Evolutionary conservation across 2,113 vertebrate species (phyloP), one percentile per base, ranked within the genome.

Genomic region (Garra rufa): DNA sequence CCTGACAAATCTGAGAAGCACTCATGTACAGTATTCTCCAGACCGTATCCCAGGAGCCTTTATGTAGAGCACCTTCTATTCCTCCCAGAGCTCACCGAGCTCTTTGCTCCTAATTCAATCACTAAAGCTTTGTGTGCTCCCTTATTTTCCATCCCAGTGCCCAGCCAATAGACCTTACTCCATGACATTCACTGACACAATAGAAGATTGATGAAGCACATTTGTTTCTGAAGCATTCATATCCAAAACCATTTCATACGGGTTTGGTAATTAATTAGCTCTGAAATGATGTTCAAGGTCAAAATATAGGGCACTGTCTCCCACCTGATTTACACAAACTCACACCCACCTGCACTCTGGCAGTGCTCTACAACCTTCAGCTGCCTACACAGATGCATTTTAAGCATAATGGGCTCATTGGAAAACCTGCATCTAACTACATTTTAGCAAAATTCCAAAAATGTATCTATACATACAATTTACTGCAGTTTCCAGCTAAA

Each of bases 211-310:
- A 91, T 87, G 89, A 84, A 81, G 61, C 88, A 86, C 82, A 88
- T 92, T 75, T 86, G 73, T 88, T 85, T 88, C 85, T 89, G 88
- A 88, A 77, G 86, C 89, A 83, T 81, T 91, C 89, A 90, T 89
- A 92, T 86, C 88, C 89, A 93, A 93, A 92, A 92, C 91, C 88
- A 92, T 93, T 93, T 92, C 75, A 90, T 90, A 86, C 91, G 89
- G 92, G 88, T 89, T 87, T 87, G 89, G 91, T 92, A 91, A 93
- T 93, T 92, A 92, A 93, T 92, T 88, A 85, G 75, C 59, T 83
- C 86, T 82, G 65, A 88, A 87, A 81, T 88, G 87, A 88, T 88
- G 75, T 83, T 90, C 92, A 93, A 94, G 92, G 93, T 93, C 92
- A 92, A 86, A 76, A 81, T 86, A 76, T 79, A 87, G 73, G 44